phyloP scores from a whole-genome alignment of 2,113 vertebrate genomes.

The Noctilio leporinus region DNA sequence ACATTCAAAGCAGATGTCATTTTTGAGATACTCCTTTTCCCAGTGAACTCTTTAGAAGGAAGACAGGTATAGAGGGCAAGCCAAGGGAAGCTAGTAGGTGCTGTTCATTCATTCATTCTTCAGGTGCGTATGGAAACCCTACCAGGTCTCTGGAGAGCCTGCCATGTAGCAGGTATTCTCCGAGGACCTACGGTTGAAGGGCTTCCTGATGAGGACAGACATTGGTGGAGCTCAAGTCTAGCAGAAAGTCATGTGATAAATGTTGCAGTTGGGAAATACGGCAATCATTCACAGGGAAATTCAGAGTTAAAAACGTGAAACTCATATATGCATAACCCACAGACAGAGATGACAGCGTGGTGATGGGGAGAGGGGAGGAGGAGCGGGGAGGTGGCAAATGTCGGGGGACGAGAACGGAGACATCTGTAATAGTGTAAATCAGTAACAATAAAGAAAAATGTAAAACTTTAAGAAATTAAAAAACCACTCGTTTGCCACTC shows the following conservation, averaged over 20 bases:
- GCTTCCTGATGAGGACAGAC: neutral
- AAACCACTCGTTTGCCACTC: neutral
- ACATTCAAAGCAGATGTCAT: neutral
- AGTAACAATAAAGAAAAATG: no score
- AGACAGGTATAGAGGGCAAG: neutral
- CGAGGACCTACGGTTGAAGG: neutral
- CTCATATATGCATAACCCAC: neutral
- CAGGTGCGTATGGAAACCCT: neutral
- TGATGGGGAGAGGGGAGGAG: no score
- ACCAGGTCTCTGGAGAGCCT: neutral
- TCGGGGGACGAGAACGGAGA: no score
- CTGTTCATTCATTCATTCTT: neutral
- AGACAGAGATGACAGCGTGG: no score
- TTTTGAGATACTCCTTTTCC: neutral
- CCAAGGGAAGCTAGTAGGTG: neutral
- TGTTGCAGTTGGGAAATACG: neutral
- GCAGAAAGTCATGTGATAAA: neutral
- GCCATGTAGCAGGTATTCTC: neutral
- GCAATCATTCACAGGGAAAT: neutral
- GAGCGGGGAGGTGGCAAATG: no score
- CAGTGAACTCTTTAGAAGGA: neutral
- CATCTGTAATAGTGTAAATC: no score
- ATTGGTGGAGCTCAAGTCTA: neutral
- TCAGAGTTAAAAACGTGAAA: neutral
- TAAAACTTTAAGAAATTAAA: no score